Percentiles rank a stretch among this genome's conserved stretches.
Conservation (phyloP, 2,113 vertebrate genomes). For the Abramis brama region DNA sequence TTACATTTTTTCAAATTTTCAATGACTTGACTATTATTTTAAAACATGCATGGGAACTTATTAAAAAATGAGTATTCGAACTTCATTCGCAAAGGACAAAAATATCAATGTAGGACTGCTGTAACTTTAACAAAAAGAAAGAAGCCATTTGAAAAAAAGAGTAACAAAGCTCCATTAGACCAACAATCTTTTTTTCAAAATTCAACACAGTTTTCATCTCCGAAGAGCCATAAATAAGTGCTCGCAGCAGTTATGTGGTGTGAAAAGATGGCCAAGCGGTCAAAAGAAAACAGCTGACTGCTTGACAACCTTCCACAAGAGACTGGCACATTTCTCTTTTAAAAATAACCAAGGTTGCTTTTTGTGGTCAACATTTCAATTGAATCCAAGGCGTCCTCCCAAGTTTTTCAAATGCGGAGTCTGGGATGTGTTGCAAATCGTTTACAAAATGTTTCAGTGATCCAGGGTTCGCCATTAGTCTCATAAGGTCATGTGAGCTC, state of each 20-base stretch:
- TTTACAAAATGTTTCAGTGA: slow-evolving; percentile 12
- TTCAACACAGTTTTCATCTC: not conserved
- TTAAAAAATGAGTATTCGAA: not conserved
- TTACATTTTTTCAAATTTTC: not conserved
- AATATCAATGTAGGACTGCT: not conserved
- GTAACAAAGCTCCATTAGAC: not conserved
- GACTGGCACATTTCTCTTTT: not conserved
- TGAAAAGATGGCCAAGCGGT: slow-evolving; percentile 20
- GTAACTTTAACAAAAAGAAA: not conserved
- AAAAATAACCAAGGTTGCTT: slow-evolving; percentile 24
- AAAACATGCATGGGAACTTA: not conserved
- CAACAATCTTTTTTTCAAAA: not conserved
- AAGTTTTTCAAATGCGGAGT: not conserved
- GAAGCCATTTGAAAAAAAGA: not conserved
- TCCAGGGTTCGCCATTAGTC: slow-evolving; percentile 30
- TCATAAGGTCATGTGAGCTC: slow-evolving; percentile 49
- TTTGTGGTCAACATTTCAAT: slow-evolving; percentile 14
- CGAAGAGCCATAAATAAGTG: not conserved
- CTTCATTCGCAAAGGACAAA: not conserved
- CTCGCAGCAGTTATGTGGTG: not conserved
- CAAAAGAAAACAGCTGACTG: slow-evolving; percentile 4
- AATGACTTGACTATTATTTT: not conserved
- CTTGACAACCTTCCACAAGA: slow-evolving; percentile 1
- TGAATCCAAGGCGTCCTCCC: not conserved
- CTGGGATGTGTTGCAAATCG: not conserved